Evolutionary conservation across 2,113 vertebrate species (phyloP), one percentile per base, ranked within the genome.

Genomic region (Cyphomyrus discorhynchus): DNA sequence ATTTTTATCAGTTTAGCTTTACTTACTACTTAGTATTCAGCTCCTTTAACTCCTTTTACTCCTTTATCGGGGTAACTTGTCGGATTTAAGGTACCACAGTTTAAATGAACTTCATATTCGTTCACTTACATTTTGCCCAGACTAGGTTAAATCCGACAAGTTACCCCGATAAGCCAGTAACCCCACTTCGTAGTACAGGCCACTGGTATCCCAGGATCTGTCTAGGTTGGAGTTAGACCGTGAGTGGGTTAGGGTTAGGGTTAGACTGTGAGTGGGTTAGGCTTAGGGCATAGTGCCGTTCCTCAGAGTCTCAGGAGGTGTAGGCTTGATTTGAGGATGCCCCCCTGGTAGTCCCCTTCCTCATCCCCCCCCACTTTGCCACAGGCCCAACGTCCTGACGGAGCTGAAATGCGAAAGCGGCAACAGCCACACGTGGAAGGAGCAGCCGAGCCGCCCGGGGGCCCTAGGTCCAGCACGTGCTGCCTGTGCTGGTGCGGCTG

Each of bases 371-470:
- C 52, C 52, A 11, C 56, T n/a, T 74, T 80, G 46, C n/a, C 52
- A 56, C 87, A 96, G 96, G 94, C 95, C 93, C 93, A 91, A 11
- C 96, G 95, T 94, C 93, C 95, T 93, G 96, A 94, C 92, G 93
- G 95, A 95, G 94, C 94, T 94, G 96, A 96, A 93, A 96, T 96
- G 96, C 96, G 96, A 93, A 96, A 96, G 95, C 95, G 96, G 95
- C 96, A 96, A 95, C 95, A 96, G 94, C 95, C 95, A 53, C 95
- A 96, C 92, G 96, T 96, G 90, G 96, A 96, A 94, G 95, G 95
- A 93, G 94, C 95, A 52, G 95, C 96, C 47, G 95, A 94, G 93
- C 95, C 94, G 82, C 94, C 95, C 4, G 96, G 95, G 91, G 95
- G 95, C 89, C 95, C 95, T 88, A 94, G 95, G 92, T 95, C 95